phyloP scores from a whole-genome alignment of 2,113 vertebrate species.

The Alethe castanea region DNA sequence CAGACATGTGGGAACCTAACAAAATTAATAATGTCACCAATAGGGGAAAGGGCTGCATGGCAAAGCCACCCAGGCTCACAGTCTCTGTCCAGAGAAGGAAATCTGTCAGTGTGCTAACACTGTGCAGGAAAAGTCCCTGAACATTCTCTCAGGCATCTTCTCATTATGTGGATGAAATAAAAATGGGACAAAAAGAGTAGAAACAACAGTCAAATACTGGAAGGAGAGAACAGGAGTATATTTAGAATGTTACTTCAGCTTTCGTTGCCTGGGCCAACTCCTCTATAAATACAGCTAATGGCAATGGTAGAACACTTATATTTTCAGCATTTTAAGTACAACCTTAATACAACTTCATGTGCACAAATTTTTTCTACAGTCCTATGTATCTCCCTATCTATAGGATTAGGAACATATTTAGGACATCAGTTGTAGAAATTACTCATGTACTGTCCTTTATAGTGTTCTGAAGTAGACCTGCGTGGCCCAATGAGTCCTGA shows the following conservation, averaged over 20 bases:
- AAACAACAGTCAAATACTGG: background rate
- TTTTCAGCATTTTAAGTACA: background rate
- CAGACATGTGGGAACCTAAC: background rate
- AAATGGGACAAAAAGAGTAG: background rate
- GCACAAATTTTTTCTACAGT: background rate
- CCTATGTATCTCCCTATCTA: background rate
- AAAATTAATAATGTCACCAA: rapidly evolving
- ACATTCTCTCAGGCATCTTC: background rate
- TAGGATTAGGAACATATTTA: background rate
- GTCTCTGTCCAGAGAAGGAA: background rate
- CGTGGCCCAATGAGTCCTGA: background rate
- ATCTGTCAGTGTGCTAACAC: background rate
- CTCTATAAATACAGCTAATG: background rate
- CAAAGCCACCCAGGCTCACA: background rate
- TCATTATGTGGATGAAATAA: background rate
- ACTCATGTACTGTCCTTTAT: background rate
- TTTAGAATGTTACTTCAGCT: background rate
- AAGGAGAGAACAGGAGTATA: background rate
- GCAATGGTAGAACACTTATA: background rate
- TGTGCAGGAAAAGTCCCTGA: background rate
- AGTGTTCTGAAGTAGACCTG: background rate
- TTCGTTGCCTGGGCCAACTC: background rate
- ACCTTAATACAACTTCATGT: background rate
- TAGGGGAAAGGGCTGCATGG: background rate
- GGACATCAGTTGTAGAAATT: background rate